A percentile compares a stretch with the other conserved stretches of the same genome.
These are phyloP conservation scores for Agapostemon virescens DNA, from an alignment of 2,888 invertebrate species.

Conservation along the genomic window DNA sequence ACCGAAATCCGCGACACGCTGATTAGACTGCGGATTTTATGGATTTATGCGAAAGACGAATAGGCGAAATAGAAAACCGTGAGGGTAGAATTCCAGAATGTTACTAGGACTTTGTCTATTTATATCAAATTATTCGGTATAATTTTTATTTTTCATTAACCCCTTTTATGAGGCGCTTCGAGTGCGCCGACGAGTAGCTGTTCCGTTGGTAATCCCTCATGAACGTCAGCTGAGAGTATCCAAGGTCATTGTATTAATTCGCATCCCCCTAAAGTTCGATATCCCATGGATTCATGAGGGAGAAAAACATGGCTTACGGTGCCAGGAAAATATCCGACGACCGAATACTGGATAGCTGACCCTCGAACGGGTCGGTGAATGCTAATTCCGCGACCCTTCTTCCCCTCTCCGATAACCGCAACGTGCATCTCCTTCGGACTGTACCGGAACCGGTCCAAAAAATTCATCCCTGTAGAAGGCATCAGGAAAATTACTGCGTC, in stretches of 20 bases:
- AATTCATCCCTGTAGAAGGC: constrained; percentile 31
- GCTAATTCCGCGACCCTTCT: constrained; percentile 30
- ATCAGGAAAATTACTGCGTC: constrained; percentile 34
- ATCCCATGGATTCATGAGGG: not conserved
- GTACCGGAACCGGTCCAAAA: constrained; percentile 22
- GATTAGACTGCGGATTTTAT: too few relatives aligned
- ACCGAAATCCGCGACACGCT: not conserved
- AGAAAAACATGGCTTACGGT: constrained; percentile 10
- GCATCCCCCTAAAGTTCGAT: not conserved
- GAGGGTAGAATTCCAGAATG: too few relatives aligned
- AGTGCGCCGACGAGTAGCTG: not conserved
- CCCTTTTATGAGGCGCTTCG: not conserved
- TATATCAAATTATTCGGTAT: not conserved
- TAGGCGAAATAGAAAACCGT: too few relatives aligned
- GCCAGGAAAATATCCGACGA: constrained; percentile 16
- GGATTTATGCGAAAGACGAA: too few relatives aligned
- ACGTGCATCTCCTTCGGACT: constrained; percentile 20
- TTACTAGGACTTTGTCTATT: too few relatives aligned
- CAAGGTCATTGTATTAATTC: not conserved
- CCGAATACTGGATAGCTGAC: constrained; percentile 28
- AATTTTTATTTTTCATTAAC: too few relatives aligned
- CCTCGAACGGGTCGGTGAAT: constrained; percentile 45
- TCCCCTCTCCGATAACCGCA: constrained; percentile 31
- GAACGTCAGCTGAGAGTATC: not conserved
- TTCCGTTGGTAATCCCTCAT: not conserved